phyloP scores from a whole-genome alignment of 2,113 vertebrate species.

The Chloroceryle aenea region DNA sequence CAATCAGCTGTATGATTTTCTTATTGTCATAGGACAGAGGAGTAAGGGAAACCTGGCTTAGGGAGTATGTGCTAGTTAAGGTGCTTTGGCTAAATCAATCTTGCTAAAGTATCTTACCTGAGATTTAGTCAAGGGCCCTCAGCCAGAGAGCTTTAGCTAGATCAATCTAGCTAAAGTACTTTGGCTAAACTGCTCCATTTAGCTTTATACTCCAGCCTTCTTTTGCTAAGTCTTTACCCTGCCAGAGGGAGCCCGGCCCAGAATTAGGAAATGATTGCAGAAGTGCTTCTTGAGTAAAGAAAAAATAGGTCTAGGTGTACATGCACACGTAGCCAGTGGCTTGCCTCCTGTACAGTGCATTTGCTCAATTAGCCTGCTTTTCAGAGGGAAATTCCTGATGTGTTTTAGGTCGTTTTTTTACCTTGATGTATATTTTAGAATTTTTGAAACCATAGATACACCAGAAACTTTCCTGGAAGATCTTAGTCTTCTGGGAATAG shows the following conservation, averaged over 20 bases:
- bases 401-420: neutral
- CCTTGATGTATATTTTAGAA: neutral
- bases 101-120: constrained; percentile 40
- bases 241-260: neutral
- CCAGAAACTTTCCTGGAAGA: neutral
- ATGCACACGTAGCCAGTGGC: neutral
- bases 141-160: constrained; percentile 49
- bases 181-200: neutral
- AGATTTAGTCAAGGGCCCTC: constrained; percentile 23
- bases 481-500: neutral
- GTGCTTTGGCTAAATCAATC: constrained; percentile 43
- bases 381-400: neutral
- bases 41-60: neutral
- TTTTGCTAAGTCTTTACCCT: neutral
- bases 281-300: neutral
- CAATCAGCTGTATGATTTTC: neutral
- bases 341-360: neutral
- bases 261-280: neutral
- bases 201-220: neutral
- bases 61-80: neutral
- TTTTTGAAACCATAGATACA: neutral
- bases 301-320: neutral
- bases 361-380: neutral
- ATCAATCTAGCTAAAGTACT: constrained; percentile 27
- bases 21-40: neutral